Percentiles rank a stretch among this genome's conserved stretches.
phyloP scores from a whole-genome alignment of 2,797 vertebrate genomes.

The Pelobates cultripes region DNA sequence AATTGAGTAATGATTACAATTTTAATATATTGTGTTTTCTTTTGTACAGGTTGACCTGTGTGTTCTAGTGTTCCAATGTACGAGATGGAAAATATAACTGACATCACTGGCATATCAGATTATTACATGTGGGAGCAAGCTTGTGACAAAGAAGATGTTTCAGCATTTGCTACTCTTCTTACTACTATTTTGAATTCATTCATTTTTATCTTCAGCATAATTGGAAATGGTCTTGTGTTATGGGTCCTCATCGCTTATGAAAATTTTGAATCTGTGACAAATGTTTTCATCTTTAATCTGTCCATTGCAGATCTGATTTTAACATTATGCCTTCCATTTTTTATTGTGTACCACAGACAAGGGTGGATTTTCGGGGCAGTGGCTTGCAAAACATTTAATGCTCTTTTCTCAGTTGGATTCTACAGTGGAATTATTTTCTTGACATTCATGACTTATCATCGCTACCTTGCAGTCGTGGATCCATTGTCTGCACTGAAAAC shows the following conservation, averaged over 20 bases:
- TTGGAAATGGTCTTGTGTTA: constrained; percentile 85
- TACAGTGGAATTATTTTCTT: constrained; percentile 88
- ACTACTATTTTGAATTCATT: constrained; percentile 75
- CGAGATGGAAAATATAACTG: constrained; percentile 27
- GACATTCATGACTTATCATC: constrained; percentile 85
- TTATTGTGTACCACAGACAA: constrained; percentile 69
- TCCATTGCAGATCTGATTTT: constrained; percentile 88
- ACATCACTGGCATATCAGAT: neutral
- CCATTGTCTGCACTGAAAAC: constrained; percentile 78
- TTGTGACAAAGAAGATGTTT: constrained; percentile 67
- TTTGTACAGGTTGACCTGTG: neutral
- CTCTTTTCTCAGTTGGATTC: constrained; percentile 84
- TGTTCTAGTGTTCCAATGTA: neutral
- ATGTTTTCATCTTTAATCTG: constrained; percentile 88
- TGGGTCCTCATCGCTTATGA: constrained; percentile 85
- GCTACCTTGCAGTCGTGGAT: constrained; percentile 82
- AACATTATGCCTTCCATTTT: constrained; percentile 84
- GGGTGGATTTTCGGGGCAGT: constrained; percentile 80
- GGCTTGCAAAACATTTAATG: constrained; percentile 78
- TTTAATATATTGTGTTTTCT: neutral
- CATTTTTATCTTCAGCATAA: constrained; percentile 79
- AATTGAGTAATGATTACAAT: neutral
- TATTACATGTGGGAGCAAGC: neutral
- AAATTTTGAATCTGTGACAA: constrained; percentile 84
- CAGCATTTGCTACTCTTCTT: constrained; percentile 62